Evolutionary conservation across 2,797 vertebrate species (phyloP).

Genomic region (Chanos chanos): DNA sequence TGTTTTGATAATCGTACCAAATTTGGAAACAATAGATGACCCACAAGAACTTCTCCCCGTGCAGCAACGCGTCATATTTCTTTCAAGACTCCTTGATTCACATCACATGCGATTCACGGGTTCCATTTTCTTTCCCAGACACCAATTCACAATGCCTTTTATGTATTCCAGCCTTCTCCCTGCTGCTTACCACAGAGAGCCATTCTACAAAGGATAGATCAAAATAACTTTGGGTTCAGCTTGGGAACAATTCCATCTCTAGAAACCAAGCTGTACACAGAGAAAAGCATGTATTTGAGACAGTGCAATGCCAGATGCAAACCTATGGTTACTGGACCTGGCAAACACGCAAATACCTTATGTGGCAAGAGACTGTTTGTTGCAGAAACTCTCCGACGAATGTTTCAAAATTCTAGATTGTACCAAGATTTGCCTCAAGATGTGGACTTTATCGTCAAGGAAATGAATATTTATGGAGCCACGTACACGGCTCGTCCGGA

Average conservation of each 20-base stretch:
- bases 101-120: constrained; percentile 11
- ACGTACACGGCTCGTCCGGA: too few relatives aligned
- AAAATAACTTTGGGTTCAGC: background rate
- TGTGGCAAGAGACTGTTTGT: too few relatives aligned
- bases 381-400: too few relatives aligned
- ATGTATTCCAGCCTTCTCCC: background rate
- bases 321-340: too few relatives aligned
- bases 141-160: background rate
- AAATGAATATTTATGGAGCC: background rate
- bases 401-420: too few relatives aligned
- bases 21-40: too few relatives aligned
- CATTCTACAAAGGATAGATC: background rate
- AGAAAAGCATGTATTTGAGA: background rate
- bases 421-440: too few relatives aligned
- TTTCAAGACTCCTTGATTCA: background rate
- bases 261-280: background rate
- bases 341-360: too few relatives aligned
- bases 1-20: too few relatives aligned
- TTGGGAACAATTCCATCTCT: background rate
- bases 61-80: background rate
- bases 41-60: background rate
- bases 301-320: constrained; percentile 2
- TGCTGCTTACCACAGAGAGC: background rate
- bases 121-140: background rate
- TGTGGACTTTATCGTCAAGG: too few relatives aligned